A percentile compares a stretch with the other conserved stretches of the same genome.
Conservation (phyloP, 2,797 vertebrate species). For the Cossypha niveicapilla region DNA sequence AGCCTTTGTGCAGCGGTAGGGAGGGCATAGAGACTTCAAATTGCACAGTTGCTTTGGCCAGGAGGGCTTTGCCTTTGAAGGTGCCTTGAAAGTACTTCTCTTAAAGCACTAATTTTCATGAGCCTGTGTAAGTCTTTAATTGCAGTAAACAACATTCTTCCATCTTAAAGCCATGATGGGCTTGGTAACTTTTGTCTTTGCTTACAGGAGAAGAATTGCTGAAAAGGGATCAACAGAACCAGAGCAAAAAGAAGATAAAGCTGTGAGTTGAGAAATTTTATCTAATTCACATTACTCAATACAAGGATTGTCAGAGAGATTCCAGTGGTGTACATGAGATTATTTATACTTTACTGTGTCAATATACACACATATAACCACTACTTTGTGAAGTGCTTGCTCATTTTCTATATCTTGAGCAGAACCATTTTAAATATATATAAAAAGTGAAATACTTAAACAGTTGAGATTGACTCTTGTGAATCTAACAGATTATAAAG, state of each 20-base stretch:
- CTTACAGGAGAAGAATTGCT: conserved; percentile 91
- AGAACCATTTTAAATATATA: not conserved
- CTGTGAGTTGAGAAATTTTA: conserved; percentile 77
- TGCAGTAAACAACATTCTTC: not conserved
- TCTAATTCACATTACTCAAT: not conserved
- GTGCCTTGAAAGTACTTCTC: not conserved
- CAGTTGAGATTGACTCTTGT: not conserved
- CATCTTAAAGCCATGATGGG: not conserved
- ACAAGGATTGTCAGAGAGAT: not conserved
- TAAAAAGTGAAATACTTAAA: not conserved
- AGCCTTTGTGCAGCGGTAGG: conserved; percentile 9
- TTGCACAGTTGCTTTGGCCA: not conserved
- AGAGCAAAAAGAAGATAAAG: conserved; percentile 87
- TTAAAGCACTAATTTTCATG: not conserved
- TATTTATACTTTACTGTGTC: not conserved
- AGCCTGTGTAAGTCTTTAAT: not conserved
- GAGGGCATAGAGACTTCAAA: not conserved
- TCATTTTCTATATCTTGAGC: not conserved
- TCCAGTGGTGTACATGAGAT: not conserved
- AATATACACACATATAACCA: not conserved
- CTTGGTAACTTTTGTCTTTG: not conserved
- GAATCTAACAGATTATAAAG: not conserved
- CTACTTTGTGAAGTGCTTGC: not conserved
- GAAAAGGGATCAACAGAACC: conserved; percentile 95
- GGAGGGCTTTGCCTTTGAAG: not conserved